Evolutionary conservation across 2,888 invertebrate species (phyloP), one percentile per base, ranked within the genome.

Genomic region (Octonoba sinensis): DNA sequence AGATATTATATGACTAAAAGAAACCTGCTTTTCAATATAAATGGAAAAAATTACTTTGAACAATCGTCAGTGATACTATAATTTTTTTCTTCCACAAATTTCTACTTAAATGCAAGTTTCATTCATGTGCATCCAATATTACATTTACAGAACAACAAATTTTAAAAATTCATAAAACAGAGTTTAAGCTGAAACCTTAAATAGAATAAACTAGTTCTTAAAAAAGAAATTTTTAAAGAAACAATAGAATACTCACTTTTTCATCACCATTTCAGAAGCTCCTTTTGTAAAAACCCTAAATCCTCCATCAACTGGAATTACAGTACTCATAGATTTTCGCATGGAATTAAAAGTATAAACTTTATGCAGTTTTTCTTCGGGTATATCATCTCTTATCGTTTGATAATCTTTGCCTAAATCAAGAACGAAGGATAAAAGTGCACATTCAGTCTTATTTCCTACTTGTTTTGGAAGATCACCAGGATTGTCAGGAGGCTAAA

Each of bases 321-420:
- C 95, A 36, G 99, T 99, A 87, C 96, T 96, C 99, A 99, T 99
- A 87, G 96, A 97, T 91, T 99, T 99, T 86, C 99, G 93, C 85
- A 96, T 96, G 46, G 98, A 99, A 91, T 99, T 99, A 91, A 99
- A 99, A 16, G 99, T 99, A 90, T 95, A 96, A n/a, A 96, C 96
- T 84, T 94, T 91, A 54, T 95, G 95, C 88, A 99, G 93, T 74
- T 92, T 93, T 89, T 97, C 96, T 90, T 97, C 97, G 1, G 97
- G 94, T 87, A 93, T 92, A 87, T 95, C 93, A 88, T 97, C 96
- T 69, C 99, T 92, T 83, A 98, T 91, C 0, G 93, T 92, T 89
- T 98, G 96, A 91, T 98, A 99, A 89, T 93, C 95, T 90, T 96
- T 95, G 74, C 95, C 95, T 83, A 99, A 90, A 67, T 92, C 94